Base-by-base conservation (phyloP, 2,888 invertebrate species). In the Alloplasta piceator region DNA sequence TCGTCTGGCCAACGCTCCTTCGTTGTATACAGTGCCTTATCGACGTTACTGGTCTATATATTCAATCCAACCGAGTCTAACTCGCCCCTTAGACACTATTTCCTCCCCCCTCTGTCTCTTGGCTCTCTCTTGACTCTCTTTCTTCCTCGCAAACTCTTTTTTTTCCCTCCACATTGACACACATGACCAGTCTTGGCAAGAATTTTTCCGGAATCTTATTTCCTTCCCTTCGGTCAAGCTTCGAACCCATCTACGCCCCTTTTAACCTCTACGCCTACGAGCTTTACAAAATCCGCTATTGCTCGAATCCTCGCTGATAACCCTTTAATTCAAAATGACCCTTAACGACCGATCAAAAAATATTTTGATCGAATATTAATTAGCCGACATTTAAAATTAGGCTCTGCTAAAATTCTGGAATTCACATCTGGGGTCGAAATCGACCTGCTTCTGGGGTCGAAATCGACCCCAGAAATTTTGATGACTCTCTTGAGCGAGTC, bases 1-100 rank as follows among this genome's bases (percentile, higher is more conserved):
- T 78, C 78, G 73, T 79, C 68, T 70, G 78, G 73, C 68, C 78
- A 68, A 74, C 63, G 78, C 78, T 74, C 77, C 71, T 77, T 26
- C 26, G 39, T 43, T 41, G 26, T 64, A 52, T 63, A 77, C 14
- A 50, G 77, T 52, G 12, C 14, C 61, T 7, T 43, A 63, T 67
- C 56, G 36, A 14, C n/a, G 41, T 38, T 55, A 26, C 48, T 14
- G 7, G 6, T 38, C 52, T 63, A 58, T 43, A 36, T 58, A 71
- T 60, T 50, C 55, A 67, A 73, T 64, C 52, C 55, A 43, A 55
- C 43, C 63, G 14, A 55, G 52, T 55, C 43, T 63, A 26, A 26
- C 55, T 73, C 52, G 26, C 26, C 38, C 36, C n/a, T 63, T 26
- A 26, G 26, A 26, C 26, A 26, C 26, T 26, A 26, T 26, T 52